Conservation (phyloP, 2,797 vertebrate genomes). For the Prionace glauca region DNA sequence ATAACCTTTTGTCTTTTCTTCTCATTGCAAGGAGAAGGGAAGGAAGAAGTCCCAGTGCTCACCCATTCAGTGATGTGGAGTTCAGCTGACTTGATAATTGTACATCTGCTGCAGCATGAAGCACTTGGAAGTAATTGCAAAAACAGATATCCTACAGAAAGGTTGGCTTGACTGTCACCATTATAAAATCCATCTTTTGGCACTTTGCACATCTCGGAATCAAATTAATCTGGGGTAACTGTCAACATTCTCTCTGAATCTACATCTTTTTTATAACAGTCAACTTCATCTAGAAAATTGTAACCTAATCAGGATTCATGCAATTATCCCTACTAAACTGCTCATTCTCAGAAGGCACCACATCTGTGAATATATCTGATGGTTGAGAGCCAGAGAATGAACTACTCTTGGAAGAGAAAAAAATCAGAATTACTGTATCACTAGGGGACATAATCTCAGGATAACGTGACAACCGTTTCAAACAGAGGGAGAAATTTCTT, state of each 20-base stretch:
- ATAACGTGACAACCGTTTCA: too few species aligned
- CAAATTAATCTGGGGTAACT: neutral
- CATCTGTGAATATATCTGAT: neutral
- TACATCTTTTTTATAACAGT: neutral
- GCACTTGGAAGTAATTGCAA: too few species aligned
- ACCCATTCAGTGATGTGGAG: neutral
- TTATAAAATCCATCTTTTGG: neutral
- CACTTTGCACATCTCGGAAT: too few species aligned
- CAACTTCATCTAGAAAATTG: neutral
- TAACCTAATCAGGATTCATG: neutral
- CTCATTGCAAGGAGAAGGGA: neutral
- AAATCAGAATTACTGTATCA: neutral
- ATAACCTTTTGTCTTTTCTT: neutral
- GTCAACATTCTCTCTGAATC: neutral
- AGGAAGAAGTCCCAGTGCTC: neutral
- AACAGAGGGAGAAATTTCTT: neutral
- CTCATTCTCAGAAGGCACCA: neutral
- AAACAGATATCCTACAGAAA: neutral
- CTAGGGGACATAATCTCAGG: too few species aligned
- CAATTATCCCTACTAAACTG: neutral
- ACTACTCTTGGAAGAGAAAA: neutral
- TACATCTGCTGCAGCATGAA: neutral
- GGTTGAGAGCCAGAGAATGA: neutral
- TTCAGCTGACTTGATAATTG: neutral
- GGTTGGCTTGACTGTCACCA: neutral